Evolutionary conservation across 2,797 vertebrate genomes (phyloP).

Genomic region (Ciconia nigra): DNA sequence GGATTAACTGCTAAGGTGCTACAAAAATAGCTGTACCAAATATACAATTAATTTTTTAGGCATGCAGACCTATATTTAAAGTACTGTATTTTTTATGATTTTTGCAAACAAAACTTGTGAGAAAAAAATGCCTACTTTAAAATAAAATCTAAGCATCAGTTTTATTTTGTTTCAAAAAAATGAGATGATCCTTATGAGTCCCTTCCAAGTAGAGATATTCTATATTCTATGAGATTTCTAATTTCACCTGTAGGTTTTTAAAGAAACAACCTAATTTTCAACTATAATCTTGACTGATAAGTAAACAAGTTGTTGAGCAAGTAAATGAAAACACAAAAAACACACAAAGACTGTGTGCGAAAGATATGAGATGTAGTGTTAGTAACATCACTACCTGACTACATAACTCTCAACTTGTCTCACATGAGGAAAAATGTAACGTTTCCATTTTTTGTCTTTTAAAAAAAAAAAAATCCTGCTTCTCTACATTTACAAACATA

Average conservation of each 20-base stretch:
- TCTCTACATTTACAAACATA: neutral
- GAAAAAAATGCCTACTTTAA: neutral
- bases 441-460: neutral
- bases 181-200: neutral
- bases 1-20: neutral
- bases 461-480: neutral
- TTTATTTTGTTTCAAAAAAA: neutral
- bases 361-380: neutral
- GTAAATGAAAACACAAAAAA: neutral
- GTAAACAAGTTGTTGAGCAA: neutral
- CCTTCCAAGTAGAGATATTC: neutral
- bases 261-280: neutral
- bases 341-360: neutral
- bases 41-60: neutral
- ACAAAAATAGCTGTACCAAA: neutral
- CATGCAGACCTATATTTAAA: neutral
- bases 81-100: accelerated
- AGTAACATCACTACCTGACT: neutral
- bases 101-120: neutral
- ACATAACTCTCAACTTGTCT: neutral
- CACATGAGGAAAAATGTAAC: neutral
- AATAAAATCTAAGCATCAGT: neutral
- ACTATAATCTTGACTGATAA: neutral
- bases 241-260: neutral
- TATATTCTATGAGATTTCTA: neutral